Percentiles rank a stretch among this genome's conserved stretches.
Conservation (phyloP, 2,113 vertebrate species). For the Mellivora capensis region DNA sequence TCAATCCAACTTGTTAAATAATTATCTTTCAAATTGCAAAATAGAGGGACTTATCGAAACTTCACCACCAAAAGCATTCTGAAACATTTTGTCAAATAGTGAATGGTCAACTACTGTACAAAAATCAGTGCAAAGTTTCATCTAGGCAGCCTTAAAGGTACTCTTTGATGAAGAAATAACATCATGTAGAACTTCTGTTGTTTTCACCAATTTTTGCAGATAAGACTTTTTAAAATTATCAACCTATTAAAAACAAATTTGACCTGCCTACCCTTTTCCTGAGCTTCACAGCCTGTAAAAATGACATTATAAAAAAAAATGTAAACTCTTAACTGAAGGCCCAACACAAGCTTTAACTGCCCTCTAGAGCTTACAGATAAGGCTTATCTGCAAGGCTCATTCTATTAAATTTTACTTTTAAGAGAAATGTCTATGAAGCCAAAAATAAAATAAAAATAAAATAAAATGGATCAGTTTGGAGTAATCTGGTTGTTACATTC, state of each 20-base stretch:
- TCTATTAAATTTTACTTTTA: constrained; percentile 64
- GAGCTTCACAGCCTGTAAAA: constrained; percentile 59
- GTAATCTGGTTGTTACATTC: constrained; percentile 29
- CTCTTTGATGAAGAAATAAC: constrained; percentile 67
- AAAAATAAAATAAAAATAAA: constrained; percentile 51
- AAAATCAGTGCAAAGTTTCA: constrained; percentile 72
- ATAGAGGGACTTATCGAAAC: constrained; percentile 51
- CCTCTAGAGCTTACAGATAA: constrained; percentile 26
- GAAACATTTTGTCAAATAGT: constrained; percentile 65
- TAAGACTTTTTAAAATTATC: not conserved
- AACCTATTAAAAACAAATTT: constrained; percentile 46
- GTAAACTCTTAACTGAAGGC: constrained; percentile 31
- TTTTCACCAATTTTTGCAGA: constrained; percentile 11
- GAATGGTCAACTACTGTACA: constrained; percentile 64
- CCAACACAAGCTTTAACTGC: constrained; percentile 45
- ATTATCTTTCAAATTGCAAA: constrained; percentile 52
- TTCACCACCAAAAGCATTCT: constrained; percentile 49
- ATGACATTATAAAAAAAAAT: constrained; percentile 57
- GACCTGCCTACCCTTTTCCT: constrained; percentile 55
- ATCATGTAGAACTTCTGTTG: constrained; percentile 28
- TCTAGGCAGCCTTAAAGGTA: constrained; percentile 55
- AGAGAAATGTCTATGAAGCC: constrained; percentile 72
- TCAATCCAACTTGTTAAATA: constrained; percentile 42
- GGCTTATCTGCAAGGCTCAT: not conserved
- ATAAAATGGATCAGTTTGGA: constrained; percentile 1